phyloP scores from a whole-genome alignment of 2,888 invertebrate genomes.

The Pseudanteris insignis region DNA sequence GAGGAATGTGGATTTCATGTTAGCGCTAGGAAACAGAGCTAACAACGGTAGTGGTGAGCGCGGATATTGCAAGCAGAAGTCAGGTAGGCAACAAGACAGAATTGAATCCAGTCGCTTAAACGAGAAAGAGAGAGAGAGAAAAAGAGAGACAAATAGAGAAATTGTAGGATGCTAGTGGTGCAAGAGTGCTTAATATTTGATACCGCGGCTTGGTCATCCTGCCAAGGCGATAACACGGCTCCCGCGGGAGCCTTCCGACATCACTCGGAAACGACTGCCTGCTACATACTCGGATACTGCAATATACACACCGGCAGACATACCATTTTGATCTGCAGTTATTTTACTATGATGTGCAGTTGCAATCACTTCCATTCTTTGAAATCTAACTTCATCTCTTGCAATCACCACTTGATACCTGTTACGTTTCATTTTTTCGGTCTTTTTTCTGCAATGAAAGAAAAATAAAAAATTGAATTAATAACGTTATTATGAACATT shows the following conservation, averaged over 20 bases:
- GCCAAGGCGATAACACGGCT: conserved; percentile 66
- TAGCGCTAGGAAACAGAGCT: conserved; percentile 34
- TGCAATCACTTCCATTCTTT: conserved; percentile 11
- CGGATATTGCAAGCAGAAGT: conserved; percentile 41
- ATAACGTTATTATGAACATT: too few relatives aligned
- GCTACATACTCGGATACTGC: conserved; percentile 37
- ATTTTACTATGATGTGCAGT: conserved; percentile 7
- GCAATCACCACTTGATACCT: conserved; percentile 11
- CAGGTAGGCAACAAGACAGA: conserved; percentile 30
- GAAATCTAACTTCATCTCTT: conserved; percentile 10
- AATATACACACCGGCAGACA: too few relatives aligned
- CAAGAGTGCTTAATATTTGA: conserved; percentile 67
- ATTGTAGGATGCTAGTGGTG: conserved; percentile 45
- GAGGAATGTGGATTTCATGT: conserved; percentile 44
- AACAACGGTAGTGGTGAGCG: conserved; percentile 33
- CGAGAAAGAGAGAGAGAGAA: conserved; percentile 4
- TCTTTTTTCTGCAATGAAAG: too few relatives aligned
- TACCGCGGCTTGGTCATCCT: conserved; percentile 66
- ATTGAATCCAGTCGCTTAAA: conserved; percentile 11
- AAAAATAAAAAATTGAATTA: too few relatives aligned
- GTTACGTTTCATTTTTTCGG: too few relatives aligned
- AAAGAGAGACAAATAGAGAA: neutral
- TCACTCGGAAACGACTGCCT: conserved; percentile 61
- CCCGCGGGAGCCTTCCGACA: conserved; percentile 66
- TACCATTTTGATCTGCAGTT: conserved; percentile 38